phyloP scores from a whole-genome alignment of 2,797 vertebrate species.

The Lateolabrax maculatus region DNA sequence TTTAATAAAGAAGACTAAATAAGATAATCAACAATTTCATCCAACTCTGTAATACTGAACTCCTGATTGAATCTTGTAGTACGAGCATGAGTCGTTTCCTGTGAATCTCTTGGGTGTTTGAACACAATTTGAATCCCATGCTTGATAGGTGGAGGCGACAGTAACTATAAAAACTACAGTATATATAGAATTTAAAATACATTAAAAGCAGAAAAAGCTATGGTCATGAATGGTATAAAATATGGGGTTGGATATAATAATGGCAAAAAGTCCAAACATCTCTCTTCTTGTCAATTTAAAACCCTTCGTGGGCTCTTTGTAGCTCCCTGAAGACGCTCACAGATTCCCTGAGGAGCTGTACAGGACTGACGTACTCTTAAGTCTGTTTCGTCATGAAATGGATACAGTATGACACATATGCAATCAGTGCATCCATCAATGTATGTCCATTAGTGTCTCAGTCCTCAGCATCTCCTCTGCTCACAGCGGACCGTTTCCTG shows the following conservation, averaged over 20 bases:
- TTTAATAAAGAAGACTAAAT: background rate
- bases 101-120: background rate
- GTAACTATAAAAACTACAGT: too few relatives aligned
- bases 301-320: background rate
- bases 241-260: too few relatives aligned
- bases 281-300: background rate
- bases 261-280: background rate
- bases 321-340: background rate
- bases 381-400: constrained; percentile 33
- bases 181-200: background rate
- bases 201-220: background rate
- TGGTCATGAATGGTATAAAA: too few relatives aligned
- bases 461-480: constrained; percentile 13
- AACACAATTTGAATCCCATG: too few relatives aligned
- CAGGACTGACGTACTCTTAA: background rate
- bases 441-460: constrained; percentile 43
- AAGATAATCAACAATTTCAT: background rate
- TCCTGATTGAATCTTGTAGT: background rate
- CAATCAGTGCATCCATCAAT: constrained; percentile 53
- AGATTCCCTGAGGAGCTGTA: background rate
- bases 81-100: background rate
- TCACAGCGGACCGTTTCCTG: constrained; percentile 26
- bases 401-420: constrained; percentile 30
- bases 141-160: too few relatives aligned
- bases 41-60: background rate